phyloP scores from a whole-genome alignment of 2,797 vertebrate species.

The Spinus olivaceus region DNA sequence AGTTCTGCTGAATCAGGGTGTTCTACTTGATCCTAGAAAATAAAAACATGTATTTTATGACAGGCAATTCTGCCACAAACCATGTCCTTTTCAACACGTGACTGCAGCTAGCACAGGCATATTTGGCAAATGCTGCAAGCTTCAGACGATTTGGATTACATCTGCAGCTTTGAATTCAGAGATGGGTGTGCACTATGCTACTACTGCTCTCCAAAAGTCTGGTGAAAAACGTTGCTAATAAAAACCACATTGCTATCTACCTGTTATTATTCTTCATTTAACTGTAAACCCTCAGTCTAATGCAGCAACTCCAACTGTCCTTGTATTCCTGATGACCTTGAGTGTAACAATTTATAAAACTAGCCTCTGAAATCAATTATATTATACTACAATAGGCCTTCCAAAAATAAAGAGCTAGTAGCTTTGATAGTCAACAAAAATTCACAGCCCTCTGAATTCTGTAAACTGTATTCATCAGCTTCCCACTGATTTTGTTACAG shows the following conservation, averaged over 20 bases:
- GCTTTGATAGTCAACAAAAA: constrained; percentile 38
- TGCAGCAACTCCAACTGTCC: not conserved
- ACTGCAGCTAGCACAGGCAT: constrained; percentile 8
- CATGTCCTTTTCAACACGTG: not conserved
- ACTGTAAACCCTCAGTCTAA: constrained; percentile 17
- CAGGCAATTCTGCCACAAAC: constrained; percentile 30
- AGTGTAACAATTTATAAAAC: constrained; percentile 34
- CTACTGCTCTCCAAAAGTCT: not conserved
- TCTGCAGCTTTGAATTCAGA: constrained; percentile 34
- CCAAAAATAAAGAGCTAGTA: constrained; percentile 49
- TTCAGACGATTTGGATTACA: constrained; percentile 9
- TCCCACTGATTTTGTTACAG: constrained; percentile 33
- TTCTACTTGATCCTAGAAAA: constrained; percentile 70
- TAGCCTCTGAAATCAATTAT: constrained; percentile 31
- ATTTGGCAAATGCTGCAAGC: constrained; percentile 19
- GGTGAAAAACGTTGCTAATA: constrained; percentile 24
- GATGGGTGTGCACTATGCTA: not conserved
- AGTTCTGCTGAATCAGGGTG: constrained; percentile 67
- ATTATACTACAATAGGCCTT: constrained; percentile 24
- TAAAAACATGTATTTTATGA: constrained; percentile 42
- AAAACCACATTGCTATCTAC: not conserved
- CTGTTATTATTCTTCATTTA: constrained; percentile 23
- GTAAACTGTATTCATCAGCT: constrained; percentile 34
- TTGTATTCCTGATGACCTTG: constrained; percentile 36
- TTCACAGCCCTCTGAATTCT: constrained; percentile 13